phyloP scores from a whole-genome alignment of 2,113 vertebrate genomes.

The Alces alces region DNA sequence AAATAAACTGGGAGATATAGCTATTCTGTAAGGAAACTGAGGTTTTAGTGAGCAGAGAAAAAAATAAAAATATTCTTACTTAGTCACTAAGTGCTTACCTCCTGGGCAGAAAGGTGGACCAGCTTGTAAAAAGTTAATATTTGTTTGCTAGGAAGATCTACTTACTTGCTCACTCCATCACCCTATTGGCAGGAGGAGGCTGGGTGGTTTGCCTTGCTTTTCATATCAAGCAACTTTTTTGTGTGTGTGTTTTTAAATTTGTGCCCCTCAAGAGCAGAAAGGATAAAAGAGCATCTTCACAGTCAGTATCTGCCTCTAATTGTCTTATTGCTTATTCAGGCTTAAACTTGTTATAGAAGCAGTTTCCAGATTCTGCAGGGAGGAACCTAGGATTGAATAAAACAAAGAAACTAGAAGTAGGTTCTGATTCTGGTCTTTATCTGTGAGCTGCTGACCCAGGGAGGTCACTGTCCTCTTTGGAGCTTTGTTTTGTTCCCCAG shows the following conservation, averaged over 20 bases:
- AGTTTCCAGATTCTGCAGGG: neutral
- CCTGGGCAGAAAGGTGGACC: neutral
- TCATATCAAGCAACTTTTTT: neutral
- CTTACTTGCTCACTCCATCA: neutral
- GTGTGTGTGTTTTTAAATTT: neutral
- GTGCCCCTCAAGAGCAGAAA: neutral
- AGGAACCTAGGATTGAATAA: neutral
- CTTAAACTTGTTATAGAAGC: neutral
- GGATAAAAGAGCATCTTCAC: neutral
- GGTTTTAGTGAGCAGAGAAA: neutral
- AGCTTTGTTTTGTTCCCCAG: neutral
- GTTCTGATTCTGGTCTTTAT: neutral
- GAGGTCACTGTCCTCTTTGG: neutral
- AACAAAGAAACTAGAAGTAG: neutral
- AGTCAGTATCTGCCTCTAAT: neutral
- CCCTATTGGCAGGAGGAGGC: neutral
- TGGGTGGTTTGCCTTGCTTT: neutral
- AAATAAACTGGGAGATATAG: neutral
- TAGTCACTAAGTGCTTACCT: neutral
- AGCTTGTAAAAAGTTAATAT: constrained; percentile 21
- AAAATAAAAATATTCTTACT: neutral
- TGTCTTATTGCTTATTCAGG: neutral
- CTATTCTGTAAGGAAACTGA: neutral
- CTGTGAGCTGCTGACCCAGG: neutral
- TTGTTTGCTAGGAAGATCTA: neutral